Evolutionary conservation across 2,888 invertebrate species (phyloP).

Genomic region (Stictocephala bisonia): DNA sequence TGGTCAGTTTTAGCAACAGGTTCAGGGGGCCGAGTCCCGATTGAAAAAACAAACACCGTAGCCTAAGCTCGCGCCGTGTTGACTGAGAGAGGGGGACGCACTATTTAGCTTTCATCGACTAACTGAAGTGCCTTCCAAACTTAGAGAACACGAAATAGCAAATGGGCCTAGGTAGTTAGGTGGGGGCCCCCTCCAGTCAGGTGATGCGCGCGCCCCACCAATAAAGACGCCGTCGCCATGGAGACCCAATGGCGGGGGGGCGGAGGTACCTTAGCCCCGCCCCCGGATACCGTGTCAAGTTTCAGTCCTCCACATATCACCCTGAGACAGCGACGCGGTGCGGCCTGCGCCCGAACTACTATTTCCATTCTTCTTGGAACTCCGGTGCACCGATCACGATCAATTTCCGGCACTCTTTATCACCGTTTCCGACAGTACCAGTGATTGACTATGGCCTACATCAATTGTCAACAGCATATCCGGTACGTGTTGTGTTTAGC

Average conservation of each 20-base stretch:
- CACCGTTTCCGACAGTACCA: constrained; percentile 33
- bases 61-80: constrained; percentile 55
- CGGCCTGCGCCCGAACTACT: constrained; percentile 45
- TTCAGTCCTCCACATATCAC: constrained; percentile 43
- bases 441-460: constrained; percentile 40
- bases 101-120: constrained; percentile 61
- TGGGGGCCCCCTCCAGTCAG: constrained; percentile 32
- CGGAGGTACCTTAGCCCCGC: constrained; percentile 33
- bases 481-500: constrained; percentile 35
- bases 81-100: constrained; percentile 60
- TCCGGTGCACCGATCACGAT: constrained; percentile 34
- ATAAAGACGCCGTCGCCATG: constrained; percentile 52
- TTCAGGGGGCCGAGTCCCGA: constrained; percentile 62
- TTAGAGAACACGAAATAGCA: constrained; percentile 57
- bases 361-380: constrained; percentile 28
- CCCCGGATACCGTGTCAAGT: constrained; percentile 35
- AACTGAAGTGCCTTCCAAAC: constrained; percentile 58
- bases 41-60: constrained; percentile 69
- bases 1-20: constrained; percentile 56
- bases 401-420: constrained; percentile 44
- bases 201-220: constrained; percentile 47
- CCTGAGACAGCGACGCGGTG: constrained; percentile 42
- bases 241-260: constrained; percentile 53
- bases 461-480: constrained; percentile 24
- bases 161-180: constrained; percentile 49